phyloP scores from a whole-genome alignment of 1,140 invertebrate genomes.

The Oncopeltus fasciatus region DNA sequence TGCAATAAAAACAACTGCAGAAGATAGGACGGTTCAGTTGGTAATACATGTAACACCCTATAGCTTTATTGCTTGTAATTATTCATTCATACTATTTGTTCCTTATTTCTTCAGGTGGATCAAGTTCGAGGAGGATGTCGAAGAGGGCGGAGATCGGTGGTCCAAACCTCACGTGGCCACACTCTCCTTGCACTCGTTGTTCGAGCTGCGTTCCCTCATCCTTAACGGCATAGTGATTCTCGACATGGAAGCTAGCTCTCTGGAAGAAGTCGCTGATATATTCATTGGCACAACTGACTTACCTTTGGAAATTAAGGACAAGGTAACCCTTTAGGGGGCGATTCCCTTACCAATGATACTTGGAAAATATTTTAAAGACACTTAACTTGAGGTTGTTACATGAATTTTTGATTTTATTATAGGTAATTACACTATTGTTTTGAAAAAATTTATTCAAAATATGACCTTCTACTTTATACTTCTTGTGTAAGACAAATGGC shows the following conservation, averaged over 20 bases:
- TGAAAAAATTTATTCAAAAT: neutral
- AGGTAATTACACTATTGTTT: too few species aligned
- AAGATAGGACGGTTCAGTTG: too few species aligned
- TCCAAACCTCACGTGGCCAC: constrained; percentile 90
- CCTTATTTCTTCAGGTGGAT: constrained; percentile 59
- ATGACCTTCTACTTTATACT: neutral
- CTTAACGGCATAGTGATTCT: constrained; percentile 81
- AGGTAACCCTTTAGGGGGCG: too few species aligned
- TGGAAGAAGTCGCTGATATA: constrained; percentile 80
- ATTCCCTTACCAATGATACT: too few species aligned
- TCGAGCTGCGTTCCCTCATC: constrained; percentile 73
- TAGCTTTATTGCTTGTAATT: too few species aligned
- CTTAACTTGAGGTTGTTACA: too few species aligned
- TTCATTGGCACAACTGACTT: constrained; percentile 56
- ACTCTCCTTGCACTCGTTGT: constrained; percentile 75
- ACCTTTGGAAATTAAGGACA: neutral
- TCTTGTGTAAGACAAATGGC: too few species aligned
- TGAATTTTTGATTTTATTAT: too few species aligned
- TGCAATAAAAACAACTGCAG: too few species aligned
- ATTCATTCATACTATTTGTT: too few species aligned
- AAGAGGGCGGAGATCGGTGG: constrained; percentile 87
- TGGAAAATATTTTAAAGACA: too few species aligned
- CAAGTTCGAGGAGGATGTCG: constrained; percentile 89
- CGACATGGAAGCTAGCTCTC: constrained; percentile 70
- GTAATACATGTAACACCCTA: too few species aligned